Conservation (phyloP, 2,888 invertebrate genomes). For the Andrena flavipes region DNA sequence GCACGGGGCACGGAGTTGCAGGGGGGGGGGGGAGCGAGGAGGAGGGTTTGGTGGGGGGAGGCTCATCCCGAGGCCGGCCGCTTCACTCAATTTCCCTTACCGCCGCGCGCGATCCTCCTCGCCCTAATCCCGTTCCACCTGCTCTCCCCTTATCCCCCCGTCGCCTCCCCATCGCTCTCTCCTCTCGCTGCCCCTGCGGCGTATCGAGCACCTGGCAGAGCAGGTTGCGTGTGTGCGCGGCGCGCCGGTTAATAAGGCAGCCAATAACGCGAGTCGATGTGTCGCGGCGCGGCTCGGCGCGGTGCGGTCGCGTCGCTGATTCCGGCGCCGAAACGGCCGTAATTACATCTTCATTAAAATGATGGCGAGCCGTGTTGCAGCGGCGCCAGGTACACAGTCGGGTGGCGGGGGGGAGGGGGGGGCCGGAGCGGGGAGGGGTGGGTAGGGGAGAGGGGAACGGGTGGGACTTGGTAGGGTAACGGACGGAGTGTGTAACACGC, state of each 20-base stretch:
- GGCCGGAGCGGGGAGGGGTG: background rate
- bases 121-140: background rate
- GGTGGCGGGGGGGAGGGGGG: conserved; percentile 13
- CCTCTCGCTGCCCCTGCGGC: conserved; percentile 4
- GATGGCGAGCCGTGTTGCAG: conserved; percentile 76
- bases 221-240: conserved; percentile 50
- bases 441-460: background rate
- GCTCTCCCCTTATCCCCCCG: background rate
- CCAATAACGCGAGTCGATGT: conserved; percentile 80
- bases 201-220: conserved; percentile 43
- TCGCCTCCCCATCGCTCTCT: background rate
- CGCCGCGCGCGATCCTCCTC: conserved; percentile 17
- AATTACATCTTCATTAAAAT: conserved; percentile 85
- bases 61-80: conserved; percentile 27
- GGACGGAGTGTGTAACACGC: conserved; percentile 64
- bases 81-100: conserved; percentile 54
- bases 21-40: background rate
- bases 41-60: background rate
- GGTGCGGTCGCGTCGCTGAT: conserved; percentile 75
- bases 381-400: conserved; percentile 59
- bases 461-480: conserved; percentile 20
- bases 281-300: conserved; percentile 58
- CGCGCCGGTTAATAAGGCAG: conserved; percentile 79
- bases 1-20: background rate
- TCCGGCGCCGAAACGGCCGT: conserved; percentile 80